These are phyloP conservation scores for Litoditis marina DNA, from an alignment of 2,888 invertebrate species.

Conservation along the genomic window DNA sequence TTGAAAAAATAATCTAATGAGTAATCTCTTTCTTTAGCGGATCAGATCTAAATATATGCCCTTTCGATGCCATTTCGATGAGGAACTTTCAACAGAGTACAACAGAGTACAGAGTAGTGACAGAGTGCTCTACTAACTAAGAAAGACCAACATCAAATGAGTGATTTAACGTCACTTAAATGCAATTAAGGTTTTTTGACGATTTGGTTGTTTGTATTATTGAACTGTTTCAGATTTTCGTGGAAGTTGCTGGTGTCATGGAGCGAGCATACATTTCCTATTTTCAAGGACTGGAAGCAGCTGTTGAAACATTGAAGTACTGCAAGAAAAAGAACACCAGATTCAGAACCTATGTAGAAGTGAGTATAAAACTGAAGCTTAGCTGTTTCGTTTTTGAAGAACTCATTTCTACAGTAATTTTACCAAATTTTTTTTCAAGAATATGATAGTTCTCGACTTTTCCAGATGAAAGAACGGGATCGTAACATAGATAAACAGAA, in stretches of 20 bases:
- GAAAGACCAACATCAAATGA: background rate
- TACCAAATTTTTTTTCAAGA: background rate
- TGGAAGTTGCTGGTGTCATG: slow-evolving; percentile 6
- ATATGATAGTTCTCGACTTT: background rate
- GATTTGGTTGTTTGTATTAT: too few relatives aligned
- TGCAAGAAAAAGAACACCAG: slow-evolving; percentile 9
- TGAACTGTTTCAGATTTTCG: slow-evolving; percentile 16
- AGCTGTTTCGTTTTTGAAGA: background rate
- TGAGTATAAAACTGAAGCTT: background rate
- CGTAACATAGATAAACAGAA: slow-evolving; percentile 18
- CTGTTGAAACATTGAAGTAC: slow-evolving; percentile 15
- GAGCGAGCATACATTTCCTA: slow-evolving; percentile 13
- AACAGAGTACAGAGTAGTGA: too few relatives aligned
- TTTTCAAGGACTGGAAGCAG: slow-evolving; percentile 12
- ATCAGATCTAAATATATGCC: too few relatives aligned
- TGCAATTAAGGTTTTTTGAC: too few relatives aligned
- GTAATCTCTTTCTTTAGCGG: too few relatives aligned
- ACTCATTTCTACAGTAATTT: background rate
- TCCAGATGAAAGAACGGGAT: slow-evolving; percentile 17
- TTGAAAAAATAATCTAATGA: too few relatives aligned
- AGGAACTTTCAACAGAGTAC: too few relatives aligned
- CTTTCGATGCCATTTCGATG: too few relatives aligned
- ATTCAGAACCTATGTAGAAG: slow-evolving; percentile 10
- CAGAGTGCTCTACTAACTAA: too few relatives aligned
- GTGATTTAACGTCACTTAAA: too few relatives aligned